These are phyloP conservation scores for Poecilia gillii DNA, from an alignment of 2,797 vertebrate genomes.

Conservation along the genomic window DNA sequence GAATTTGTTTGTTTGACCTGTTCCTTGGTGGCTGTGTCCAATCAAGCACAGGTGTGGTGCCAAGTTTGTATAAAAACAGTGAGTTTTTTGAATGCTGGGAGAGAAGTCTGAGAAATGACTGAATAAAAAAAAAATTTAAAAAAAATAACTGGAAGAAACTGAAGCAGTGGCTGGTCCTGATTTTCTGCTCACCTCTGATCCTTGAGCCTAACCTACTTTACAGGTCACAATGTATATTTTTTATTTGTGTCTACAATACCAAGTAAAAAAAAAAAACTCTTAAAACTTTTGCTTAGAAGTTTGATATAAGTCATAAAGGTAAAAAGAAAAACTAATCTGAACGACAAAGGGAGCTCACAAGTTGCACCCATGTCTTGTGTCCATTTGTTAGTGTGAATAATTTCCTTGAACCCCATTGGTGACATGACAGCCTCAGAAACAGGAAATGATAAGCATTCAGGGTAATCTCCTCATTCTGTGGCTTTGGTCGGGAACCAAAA, in stretches of 20 bases:
- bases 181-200: no score
- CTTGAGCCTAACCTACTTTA: no score
- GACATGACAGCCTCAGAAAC: conserved; percentile 51
- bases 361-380: conserved; percentile 31
- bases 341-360: conserved; percentile 9
- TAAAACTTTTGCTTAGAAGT: not conserved
- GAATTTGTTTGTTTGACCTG: no score
- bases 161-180: no score
- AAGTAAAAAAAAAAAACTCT: not conserved
- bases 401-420: conserved; percentile 32
- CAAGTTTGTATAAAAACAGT: no score
- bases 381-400: conserved; percentile 29
- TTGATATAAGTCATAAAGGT: not conserved
- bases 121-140: no score
- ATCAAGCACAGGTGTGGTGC: no score
- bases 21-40: no score
- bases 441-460: conserved; percentile 61
- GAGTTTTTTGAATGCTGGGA: no score
- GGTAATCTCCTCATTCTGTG: conserved; percentile 52
- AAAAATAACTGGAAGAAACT: no score
- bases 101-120: no score
- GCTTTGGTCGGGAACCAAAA: conserved; percentile 54
- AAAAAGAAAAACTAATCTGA: conserved; percentile 6
- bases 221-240: not conserved
- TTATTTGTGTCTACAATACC: not conserved